These are phyloP conservation scores for Heliothis peltigera DNA, from an alignment of 2,888 invertebrate species.

Conservation along the genomic window DNA sequence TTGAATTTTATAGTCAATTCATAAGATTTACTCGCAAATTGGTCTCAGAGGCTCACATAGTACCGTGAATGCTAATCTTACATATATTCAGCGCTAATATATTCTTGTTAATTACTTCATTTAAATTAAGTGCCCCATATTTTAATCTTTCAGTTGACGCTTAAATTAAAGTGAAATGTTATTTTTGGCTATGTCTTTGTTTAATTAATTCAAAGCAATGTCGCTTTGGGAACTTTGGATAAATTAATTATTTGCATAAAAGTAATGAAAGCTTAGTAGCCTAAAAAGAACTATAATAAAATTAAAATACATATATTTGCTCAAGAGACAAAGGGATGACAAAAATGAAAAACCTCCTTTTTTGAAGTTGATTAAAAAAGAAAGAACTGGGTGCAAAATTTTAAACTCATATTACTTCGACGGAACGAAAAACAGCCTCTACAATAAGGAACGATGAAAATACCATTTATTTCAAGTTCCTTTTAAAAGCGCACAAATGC, in stretches of 20 bases:
- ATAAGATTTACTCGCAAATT: constrained; percentile 25
- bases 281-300: constrained; percentile 41
- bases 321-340: constrained; percentile 11
- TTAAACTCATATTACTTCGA: constrained; percentile 41
- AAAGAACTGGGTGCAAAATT: constrained; percentile 29
- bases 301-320: constrained; percentile 34
- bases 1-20: constrained; percentile 15
- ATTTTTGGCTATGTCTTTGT: constrained; percentile 13
- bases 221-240: neutral
- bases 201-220: constrained; percentile 16
- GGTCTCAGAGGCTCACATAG: constrained; percentile 14
- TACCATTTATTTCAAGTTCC: constrained; percentile 60
- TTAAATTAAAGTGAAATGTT: constrained; percentile 13
- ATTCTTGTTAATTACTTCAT: constrained; percentile 27
- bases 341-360: too few species aligned
- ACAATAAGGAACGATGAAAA: constrained; percentile 51
- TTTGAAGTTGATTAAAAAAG: constrained; percentile 13
- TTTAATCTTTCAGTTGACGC: constrained; percentile 35
- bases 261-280: constrained; percentile 10
- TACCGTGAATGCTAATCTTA: constrained; percentile 5
- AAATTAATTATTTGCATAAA: constrained; percentile 25
- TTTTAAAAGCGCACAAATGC: constrained; percentile 57
- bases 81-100: constrained; percentile 32
- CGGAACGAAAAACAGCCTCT: constrained; percentile 37
- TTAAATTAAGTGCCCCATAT: constrained; percentile 39